phyloP scores from a whole-genome alignment of 1,140 invertebrate species.

The Odontomachus brunneus region DNA sequence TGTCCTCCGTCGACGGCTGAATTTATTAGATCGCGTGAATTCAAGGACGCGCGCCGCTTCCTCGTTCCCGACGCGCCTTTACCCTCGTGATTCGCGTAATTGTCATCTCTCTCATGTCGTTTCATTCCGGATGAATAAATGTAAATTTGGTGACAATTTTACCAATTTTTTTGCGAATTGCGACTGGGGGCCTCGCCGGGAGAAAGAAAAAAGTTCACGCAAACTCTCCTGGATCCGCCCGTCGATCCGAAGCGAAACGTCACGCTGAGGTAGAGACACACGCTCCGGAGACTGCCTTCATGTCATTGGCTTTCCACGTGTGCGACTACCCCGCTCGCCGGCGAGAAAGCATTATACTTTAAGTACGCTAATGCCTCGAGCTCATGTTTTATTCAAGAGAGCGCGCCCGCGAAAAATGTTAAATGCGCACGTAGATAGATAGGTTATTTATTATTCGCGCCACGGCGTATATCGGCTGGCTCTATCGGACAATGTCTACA shows the following conservation, averaged over 20 bases:
- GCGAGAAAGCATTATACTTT: conserved; percentile 61
- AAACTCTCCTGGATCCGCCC: conserved; percentile 17
- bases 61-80: neutral
- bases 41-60: neutral
- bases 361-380: conserved; percentile 53
- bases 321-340: conserved; percentile 47
- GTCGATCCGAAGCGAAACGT: conserved; percentile 37
- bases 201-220: too few species aligned
- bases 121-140: too few species aligned
- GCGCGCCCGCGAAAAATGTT: conserved; percentile 54
- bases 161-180: too few species aligned
- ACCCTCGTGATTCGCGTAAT: neutral
- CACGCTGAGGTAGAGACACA: conserved; percentile 10
- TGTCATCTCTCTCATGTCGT: neutral
- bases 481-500: conserved; percentile 59
- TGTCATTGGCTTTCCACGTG: conserved; percentile 49
- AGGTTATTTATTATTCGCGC: conserved; percentile 57
- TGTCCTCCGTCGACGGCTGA: neutral
- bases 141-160: too few species aligned
- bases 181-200: too few species aligned
- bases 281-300: conserved; percentile 2
- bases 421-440: conserved; percentile 57
- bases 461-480: conserved; percentile 49
- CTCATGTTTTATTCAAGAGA: conserved; percentile 57
- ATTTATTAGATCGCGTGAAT: neutral